Base-by-base conservation (phyloP, 2,888 invertebrate genomes). In the Alitta virens region DNA sequence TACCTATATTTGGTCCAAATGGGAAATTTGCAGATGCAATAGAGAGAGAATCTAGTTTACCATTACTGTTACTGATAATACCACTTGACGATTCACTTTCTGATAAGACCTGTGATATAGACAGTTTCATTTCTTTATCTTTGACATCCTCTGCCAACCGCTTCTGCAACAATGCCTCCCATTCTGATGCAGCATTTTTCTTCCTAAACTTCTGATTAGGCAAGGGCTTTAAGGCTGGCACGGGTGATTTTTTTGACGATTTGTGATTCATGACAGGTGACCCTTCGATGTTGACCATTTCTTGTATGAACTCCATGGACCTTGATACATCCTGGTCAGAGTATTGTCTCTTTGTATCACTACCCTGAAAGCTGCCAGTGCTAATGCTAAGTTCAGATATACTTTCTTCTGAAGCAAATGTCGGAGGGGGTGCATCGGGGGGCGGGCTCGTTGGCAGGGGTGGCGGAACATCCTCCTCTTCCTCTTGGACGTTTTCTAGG, bases 131-230 rank as follows among this genome's bases (percentile, higher is more conserved):
- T 63, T 78, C 77, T 52, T 74, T 74, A 59, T 73, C 71, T 60
- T 79, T 78, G 2, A 78, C 75, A 49, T 78, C 77, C 24, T 75
- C 74, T 3, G 75, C 68, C 1, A 78, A 66, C 0, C 78, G 63
- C 38, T 72, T 74, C 65, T 76, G 76, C 27, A 78, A 61, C 40
- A 75, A 46, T 1, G 60, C 60, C 50, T 78, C 78, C 77, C 77
- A 78, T 56, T 74, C 77, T 0, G 63, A 52, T 9, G 62, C 63
- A 0, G 67, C 65, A 9, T 57, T 66, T 49, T 70, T 67, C 24
- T 65, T 65, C n/a, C 54, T 16, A 50, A 66, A 65, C 24, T 61
- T 63, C 42, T 62, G 68, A 5, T 66, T 63, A 7, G 60, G 63
- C 27, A 62, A 46, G 16, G 68, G 68, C 54, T 56, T 57, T 14